phyloP scores from a whole-genome alignment of 2,888 invertebrate species.

The Boloria euphrosyne region DNA sequence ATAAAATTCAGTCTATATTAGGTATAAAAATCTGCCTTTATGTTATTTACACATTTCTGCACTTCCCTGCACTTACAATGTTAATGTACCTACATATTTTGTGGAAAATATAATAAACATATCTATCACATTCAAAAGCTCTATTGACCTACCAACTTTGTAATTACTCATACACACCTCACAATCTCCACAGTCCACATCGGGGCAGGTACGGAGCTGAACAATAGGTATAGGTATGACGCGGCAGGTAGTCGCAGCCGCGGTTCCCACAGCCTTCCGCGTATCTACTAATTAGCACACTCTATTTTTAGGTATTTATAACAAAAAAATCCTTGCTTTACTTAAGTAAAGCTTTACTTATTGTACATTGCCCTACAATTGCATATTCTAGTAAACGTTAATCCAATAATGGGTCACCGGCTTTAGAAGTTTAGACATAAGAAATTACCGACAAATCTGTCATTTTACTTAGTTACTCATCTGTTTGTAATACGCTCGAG shows the following conservation, averaged over 20 bases:
- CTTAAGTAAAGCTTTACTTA: too few species aligned
- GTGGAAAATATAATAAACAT: too few species aligned
- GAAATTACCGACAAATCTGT: constrained; percentile 13
- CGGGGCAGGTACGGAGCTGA: background rate
- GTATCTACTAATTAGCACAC: constrained; percentile 25
- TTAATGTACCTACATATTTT: too few species aligned
- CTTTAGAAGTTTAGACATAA: background rate
- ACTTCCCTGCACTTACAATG: too few species aligned
- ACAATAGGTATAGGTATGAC: background rate
- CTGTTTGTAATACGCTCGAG: background rate
- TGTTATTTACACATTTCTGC: too few species aligned
- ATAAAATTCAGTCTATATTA: too few species aligned
- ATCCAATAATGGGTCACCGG: constrained; percentile 9
- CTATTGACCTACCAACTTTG: background rate
- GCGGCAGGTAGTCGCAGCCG: background rate
- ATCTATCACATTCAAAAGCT: too few species aligned
- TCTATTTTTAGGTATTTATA: constrained; percentile 8
- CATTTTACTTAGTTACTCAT: background rate
- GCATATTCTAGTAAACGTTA: constrained; percentile 16
- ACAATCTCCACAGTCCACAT: too few species aligned
- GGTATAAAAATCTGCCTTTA: too few species aligned
- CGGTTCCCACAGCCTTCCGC: constrained; percentile 33
- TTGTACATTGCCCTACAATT: constrained; percentile 13
- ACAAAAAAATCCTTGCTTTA: constrained; percentile 1
- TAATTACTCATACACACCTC: background rate